A percentile compares a stretch with the other conserved stretches of the same genome.
Conservation (phyloP, 2,888 invertebrate species). For the Strigamia crassipes region DNA sequence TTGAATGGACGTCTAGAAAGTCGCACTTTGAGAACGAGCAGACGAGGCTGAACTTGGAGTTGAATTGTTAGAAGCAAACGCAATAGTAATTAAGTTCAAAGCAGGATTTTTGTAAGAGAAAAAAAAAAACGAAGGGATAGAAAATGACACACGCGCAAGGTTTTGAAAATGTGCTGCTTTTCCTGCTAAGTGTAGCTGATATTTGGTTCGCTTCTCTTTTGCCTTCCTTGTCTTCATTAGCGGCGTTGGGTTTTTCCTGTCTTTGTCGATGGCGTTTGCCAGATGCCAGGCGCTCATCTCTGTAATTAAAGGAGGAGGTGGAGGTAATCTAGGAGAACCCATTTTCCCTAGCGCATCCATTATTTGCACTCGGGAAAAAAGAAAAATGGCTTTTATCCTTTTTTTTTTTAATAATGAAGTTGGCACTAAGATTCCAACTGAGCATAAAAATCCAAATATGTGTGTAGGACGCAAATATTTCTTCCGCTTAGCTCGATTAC, state of each 20-base stretch:
- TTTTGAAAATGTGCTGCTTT: too few relatives aligned
- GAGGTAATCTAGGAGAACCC: slow-evolving; percentile 7
- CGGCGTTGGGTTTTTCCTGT: slow-evolving; percentile 3
- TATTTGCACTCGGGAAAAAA: slow-evolving; percentile 15
- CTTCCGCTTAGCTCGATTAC: too few relatives aligned
- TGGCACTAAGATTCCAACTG: background rate
- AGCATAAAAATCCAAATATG: too few relatives aligned
- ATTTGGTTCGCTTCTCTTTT: background rate
- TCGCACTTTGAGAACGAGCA: too few relatives aligned
- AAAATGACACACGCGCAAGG: too few relatives aligned
- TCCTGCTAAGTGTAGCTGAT: background rate
- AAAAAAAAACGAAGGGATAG: too few relatives aligned
- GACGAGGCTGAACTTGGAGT: too few relatives aligned
- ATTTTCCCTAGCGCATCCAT: slow-evolving; percentile 12
- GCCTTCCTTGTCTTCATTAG: slow-evolving; percentile 14
- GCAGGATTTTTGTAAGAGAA: too few relatives aligned
- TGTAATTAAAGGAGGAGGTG: slow-evolving; percentile 38
- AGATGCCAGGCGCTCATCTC: slow-evolving; percentile 38
- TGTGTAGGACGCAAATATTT: too few relatives aligned
- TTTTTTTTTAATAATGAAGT: slow-evolving; percentile 13
- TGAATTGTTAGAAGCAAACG: too few relatives aligned
- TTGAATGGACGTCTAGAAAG: too few relatives aligned
- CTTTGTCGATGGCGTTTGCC: slow-evolving; percentile 11
- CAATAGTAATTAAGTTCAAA: too few relatives aligned
- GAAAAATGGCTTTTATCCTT: background rate